These are phyloP conservation scores for Sylvia atricapilla DNA, from an alignment of 2,113 vertebrate species.

Conservation along the genomic window DNA sequence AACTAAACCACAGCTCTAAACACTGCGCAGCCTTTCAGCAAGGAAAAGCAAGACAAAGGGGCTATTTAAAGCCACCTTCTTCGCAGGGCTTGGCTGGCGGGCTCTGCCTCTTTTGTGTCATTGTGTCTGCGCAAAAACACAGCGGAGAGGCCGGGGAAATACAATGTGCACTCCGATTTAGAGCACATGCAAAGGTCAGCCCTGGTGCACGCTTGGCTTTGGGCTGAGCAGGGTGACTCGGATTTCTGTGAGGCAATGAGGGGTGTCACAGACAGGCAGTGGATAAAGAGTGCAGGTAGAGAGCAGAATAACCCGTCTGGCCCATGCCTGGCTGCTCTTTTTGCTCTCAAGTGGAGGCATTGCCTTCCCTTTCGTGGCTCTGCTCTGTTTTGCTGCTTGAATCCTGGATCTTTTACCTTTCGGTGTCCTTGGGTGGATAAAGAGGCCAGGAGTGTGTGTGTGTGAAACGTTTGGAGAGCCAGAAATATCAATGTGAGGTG, in stretches of 20 bases:
- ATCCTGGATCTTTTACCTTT: background rate
- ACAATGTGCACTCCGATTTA: constrained; percentile 38
- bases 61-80: constrained; percentile 59
- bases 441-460: background rate
- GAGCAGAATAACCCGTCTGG: background rate
- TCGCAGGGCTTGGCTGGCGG: constrained; percentile 27
- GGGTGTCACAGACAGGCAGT: background rate
- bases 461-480: background rate
- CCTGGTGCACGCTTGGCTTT: background rate
- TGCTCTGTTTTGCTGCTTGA: background rate
- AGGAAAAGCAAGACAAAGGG: constrained; percentile 61
- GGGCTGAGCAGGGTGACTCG: background rate
- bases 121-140: constrained; percentile 54
- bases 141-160: background rate
- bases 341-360: background rate
- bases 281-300: background rate
- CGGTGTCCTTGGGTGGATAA: background rate
- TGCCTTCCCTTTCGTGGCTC: background rate
- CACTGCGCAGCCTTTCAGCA: background rate
- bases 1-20: background rate
- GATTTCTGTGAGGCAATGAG: background rate
- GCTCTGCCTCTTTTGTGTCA: constrained; percentile 33
- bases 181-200: constrained; percentile 48
- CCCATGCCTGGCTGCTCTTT: background rate
- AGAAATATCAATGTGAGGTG: background rate